Conservation (phyloP, 2,797 vertebrate genomes). For the Sciurus vulgaris region DNA sequence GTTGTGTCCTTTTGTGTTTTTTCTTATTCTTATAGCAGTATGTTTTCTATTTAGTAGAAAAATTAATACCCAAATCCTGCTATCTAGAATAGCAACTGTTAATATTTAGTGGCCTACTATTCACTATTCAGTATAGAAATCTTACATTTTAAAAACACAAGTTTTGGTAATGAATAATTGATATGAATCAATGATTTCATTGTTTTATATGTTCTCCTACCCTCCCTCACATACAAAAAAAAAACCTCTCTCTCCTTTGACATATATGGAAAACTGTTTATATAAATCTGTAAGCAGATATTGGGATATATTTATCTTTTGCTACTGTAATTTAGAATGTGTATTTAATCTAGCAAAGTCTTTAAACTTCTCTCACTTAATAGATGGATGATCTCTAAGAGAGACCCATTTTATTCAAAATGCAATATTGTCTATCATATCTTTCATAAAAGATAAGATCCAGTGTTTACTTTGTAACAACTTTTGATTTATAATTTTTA, state of each 20-base stretch:
- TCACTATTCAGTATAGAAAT: neutral
- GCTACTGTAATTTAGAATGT: slow-evolving; percentile 36
- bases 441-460: neutral
- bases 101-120: slow-evolving; percentile 21
- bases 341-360: slow-evolving; percentile 17
- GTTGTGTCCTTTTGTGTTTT: neutral
- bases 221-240: neutral
- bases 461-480: neutral
- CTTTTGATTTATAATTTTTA: slow-evolving; percentile 30
- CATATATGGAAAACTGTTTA: slow-evolving; percentile 28
- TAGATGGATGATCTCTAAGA: neutral
- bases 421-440: neutral
- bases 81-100: neutral
- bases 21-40: slow-evolving; percentile 29
- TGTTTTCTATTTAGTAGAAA: slow-evolving; percentile 34
- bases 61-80: neutral
- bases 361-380: slow-evolving; percentile 37
- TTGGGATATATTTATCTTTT: neutral
- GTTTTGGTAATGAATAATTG: neutral
- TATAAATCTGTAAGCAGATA: neutral
- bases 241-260: neutral
- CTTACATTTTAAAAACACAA: slow-evolving; percentile 28
- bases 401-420: neutral
- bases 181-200: slow-evolving; percentile 27
- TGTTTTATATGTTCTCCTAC: neutral